Evolutionary conservation across 2,113 vertebrate species (phyloP).

Genomic region (Smithornis capensis): DNA sequence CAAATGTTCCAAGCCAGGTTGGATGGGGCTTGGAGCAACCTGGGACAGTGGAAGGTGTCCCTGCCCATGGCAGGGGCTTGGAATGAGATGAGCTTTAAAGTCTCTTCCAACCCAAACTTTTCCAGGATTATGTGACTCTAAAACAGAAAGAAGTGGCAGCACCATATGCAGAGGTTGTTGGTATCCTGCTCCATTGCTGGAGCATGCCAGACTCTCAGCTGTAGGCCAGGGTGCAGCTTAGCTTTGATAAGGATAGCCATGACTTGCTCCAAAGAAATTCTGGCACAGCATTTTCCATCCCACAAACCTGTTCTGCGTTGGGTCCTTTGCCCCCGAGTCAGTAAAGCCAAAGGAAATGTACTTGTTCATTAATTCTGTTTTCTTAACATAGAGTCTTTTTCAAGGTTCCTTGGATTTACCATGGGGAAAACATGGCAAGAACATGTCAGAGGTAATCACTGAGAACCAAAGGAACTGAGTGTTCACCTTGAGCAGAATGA

Average conservation of each 20-base stretch:
- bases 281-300: background rate
- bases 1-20: rapidly evolving
- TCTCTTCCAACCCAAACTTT: background rate
- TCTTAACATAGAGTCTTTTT: background rate
- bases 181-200: background rate
- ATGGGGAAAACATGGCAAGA: background rate
- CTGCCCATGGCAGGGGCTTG: background rate
- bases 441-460: background rate
- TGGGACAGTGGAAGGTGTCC: background rate
- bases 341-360: background rate
- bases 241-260: background rate
- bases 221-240: background rate
- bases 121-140: background rate
- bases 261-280: background rate
- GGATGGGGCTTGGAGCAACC: background rate
- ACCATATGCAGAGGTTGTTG: background rate
- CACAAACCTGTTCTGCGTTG: background rate
- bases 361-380: constrained; percentile 10
- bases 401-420: constrained; percentile 5
- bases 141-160: background rate
- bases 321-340: background rate
- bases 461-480: background rate
- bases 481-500: background rate
- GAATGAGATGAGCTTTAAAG: background rate
- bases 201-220: background rate